Evolutionary conservation across 2,113 vertebrate genomes (phyloP).

Genomic region (Callorhinus ursinus): DNA sequence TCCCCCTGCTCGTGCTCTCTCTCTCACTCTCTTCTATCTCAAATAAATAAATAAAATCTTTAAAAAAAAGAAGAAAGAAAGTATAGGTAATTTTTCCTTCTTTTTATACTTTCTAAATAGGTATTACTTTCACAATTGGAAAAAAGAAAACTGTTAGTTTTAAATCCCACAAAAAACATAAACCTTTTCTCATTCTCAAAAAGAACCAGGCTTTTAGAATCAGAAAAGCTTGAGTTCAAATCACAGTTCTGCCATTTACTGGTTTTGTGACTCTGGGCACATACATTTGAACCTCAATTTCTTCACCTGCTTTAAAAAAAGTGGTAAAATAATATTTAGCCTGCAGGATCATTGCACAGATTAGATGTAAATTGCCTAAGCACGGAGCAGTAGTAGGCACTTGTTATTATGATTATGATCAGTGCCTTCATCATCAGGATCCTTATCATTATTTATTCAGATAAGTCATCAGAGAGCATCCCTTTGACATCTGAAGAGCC

Average conservation of each 20-base stretch:
- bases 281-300: neutral
- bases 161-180: neutral
- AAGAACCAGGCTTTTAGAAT: neutral
- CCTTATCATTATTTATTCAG: neutral
- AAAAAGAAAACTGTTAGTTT: neutral
- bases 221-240: neutral
- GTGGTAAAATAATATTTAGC: neutral
- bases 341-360: neutral
- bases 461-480: neutral
- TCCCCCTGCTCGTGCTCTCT: no score
- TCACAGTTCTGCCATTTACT: neutral
- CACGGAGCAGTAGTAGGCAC: neutral
- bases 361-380: neutral
- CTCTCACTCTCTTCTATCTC: neutral
- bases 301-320: neutral
- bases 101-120: neutral
- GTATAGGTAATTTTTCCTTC: neutral
- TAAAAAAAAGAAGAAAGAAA: neutral
- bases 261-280: neutral
- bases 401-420: neutral
- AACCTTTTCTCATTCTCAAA: neutral
- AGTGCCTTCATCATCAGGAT: neutral
- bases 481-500: slow-evolving; percentile 17
- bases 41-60: neutral
- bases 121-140: neutral